A percentile compares a stretch with the other conserved stretches of the same genome.
phyloP scores from a whole-genome alignment of 1,140 invertebrate species.

The Micrasema minimum region DNA sequence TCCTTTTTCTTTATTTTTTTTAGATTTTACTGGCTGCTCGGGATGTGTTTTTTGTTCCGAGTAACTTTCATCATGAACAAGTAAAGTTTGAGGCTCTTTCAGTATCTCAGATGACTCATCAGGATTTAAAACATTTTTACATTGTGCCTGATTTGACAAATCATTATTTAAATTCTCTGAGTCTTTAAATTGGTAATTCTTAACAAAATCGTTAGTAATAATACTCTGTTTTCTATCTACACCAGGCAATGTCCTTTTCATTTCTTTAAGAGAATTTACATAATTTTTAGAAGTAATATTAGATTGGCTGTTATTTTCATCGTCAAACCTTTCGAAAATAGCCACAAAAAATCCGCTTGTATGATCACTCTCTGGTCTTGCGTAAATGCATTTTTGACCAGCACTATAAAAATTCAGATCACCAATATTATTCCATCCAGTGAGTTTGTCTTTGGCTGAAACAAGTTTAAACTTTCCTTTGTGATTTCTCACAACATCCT shows the following conservation, averaged over 20 bases:
- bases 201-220: too few relatives aligned
- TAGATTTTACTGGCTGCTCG: too few relatives aligned
- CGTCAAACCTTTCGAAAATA: slow-evolving; percentile 76
- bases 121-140: not conserved
- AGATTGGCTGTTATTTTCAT: not conserved
- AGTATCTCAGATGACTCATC: not conserved
- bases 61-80: too few relatives aligned
- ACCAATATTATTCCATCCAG: slow-evolving; percentile 76
- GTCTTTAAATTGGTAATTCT: not conserved
- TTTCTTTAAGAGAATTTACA: too few relatives aligned
- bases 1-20: not conserved
- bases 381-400: slow-evolving; percentile 82
- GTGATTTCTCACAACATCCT: slow-evolving; percentile 69
- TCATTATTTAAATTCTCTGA: not conserved
- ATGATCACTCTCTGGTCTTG: slow-evolving; percentile 76
- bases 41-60: too few relatives aligned
- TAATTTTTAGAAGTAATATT: too few relatives aligned
- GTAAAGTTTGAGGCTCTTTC: not conserved
- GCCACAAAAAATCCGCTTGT: slow-evolving; percentile 97
- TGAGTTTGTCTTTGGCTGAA: slow-evolving; percentile 68
- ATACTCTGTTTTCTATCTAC: too few relatives aligned
- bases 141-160: not conserved
- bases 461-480: slow-evolving; percentile 73
- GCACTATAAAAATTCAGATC: slow-evolving; percentile 70
- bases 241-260: too few relatives aligned